Evolutionary conservation across 1,140 invertebrate genomes (phyloP).

Genomic region (Saccostrea glomerata): DNA sequence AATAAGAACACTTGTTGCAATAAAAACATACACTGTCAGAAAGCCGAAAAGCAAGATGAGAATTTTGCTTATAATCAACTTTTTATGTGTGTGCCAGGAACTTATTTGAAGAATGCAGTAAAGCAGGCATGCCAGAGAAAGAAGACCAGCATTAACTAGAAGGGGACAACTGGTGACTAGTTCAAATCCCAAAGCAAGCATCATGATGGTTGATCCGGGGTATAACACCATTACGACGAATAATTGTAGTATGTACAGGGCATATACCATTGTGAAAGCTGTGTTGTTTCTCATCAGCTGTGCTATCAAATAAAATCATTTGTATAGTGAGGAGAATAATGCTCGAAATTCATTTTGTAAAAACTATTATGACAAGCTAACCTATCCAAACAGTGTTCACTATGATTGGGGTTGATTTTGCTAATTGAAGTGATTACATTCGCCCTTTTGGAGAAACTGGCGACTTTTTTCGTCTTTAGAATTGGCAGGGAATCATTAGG

Average conservation of each 20-base stretch:
- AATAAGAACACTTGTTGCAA: constrained; percentile 33
- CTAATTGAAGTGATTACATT: too few species aligned
- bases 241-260: constrained; percentile 70
- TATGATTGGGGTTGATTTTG: too few species aligned
- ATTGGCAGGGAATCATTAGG: too few species aligned
- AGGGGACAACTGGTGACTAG: constrained; percentile 32
- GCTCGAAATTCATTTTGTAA: too few species aligned
- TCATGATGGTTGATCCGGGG: constrained; percentile 62
- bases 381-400: too few species aligned
- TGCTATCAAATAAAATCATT: constrained; percentile 5
- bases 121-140: background rate
- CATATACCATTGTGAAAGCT: constrained; percentile 82
- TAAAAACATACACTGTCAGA: constrained; percentile 39
- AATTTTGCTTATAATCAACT: constrained; percentile 57
- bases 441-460: too few species aligned
- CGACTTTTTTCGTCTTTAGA: too few species aligned
- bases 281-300: constrained; percentile 81
- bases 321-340: background rate
- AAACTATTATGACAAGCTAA: too few species aligned
- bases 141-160: background rate
- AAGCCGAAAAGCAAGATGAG: constrained; percentile 32
- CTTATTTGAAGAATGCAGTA: constrained; percentile 50
- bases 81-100: constrained; percentile 38
- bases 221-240: constrained; percentile 65
- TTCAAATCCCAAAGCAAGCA: constrained; percentile 54